Percentiles rank a stretch among this genome's conserved stretches.
Conservation (phyloP, 1,140 invertebrate genomes). For the Pinna nobilis region DNA sequence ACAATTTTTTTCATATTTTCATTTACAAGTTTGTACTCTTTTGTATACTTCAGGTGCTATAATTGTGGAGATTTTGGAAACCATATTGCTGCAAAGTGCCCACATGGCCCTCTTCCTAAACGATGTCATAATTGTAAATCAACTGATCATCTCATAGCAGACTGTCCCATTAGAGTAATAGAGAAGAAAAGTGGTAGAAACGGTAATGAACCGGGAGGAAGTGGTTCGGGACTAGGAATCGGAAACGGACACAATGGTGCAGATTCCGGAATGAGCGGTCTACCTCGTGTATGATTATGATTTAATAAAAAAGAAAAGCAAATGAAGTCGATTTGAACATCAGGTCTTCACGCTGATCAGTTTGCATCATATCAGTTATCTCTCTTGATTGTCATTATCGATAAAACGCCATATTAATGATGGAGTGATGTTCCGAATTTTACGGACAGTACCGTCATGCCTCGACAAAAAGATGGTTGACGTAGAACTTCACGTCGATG, state of each 20-base stretch:
- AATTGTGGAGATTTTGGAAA: conserved; percentile 94
- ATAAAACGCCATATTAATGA: no score
- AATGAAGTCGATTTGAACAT: no score
- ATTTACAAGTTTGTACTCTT: conserved; percentile 49
- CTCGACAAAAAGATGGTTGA: no score
- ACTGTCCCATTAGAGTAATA: conserved; percentile 80
- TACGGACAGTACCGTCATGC: no score
- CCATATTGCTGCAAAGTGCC: conserved; percentile 91
- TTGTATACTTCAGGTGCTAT: conserved; percentile 82
- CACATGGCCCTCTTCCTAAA: conserved; percentile 89
- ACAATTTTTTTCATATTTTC: not conserved
- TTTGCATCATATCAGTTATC: no score
- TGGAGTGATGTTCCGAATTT: no score
- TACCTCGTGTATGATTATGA: no score
- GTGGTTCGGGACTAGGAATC: not conserved
- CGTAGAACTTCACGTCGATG: no score
- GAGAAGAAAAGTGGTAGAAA: conserved; percentile 32
- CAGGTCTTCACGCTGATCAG: no score
- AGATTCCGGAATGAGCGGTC: conserved; percentile 5
- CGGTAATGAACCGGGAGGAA: not conserved
- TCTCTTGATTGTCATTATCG: no score
- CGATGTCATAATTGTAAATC: conserved; percentile 91
- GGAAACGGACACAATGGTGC: conserved; percentile 13
- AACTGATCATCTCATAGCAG: conserved; percentile 89
- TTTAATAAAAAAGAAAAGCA: no score